Base-by-base conservation (phyloP, 2,113 vertebrate species). In the Trogon melanurus region DNA sequence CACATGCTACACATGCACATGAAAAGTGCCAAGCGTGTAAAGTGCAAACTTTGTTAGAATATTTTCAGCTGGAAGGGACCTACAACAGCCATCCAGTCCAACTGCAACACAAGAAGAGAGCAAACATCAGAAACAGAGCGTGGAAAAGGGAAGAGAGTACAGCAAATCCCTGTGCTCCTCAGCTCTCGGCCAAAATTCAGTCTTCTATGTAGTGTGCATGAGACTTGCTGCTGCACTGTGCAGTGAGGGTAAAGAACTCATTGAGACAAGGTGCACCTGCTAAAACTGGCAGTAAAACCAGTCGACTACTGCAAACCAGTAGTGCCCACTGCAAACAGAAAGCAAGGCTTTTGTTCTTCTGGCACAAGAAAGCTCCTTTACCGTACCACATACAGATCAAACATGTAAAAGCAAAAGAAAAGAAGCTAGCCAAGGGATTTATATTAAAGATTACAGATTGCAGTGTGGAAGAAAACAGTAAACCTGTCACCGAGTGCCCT, bases 211-310 rank as follows among this genome's bases (percentile, higher is more conserved):
- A 47, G 53, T n/a, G 64, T 44, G 71, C 71, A 45, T 73, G 34
- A 94, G 79, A 47, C 45, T 83, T 60, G 61, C 85, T 81, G 41
- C 88, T 94, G 90, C 91, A 32, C 65, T 72, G 79, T 32, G 65
- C 56, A 73, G n/a, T 20, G 78, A 75, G 93, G 71, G 91, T 48
- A 85, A 84, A 94, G 81, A 50, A 51, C 67, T 75, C 94, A 85
- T 48, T 92, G 85, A 97, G 86, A 61, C 94, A 89, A 89, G 62
- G 94, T 73, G 91, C 94, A 96, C 92, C 95, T 96, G 96, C 96
- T 79, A 81, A 76, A 95, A 67, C 92, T 95, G 96, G 93, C 95
- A 96, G 74, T 75, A 73, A 95, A 87, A 86, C 36, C 76, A 78
- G 53, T 20, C 11, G 6, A 54, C 88, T 34, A 64, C 91, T 62